phyloP scores from a whole-genome alignment of 2,113 vertebrate species.

The Pteropus alecto region DNA sequence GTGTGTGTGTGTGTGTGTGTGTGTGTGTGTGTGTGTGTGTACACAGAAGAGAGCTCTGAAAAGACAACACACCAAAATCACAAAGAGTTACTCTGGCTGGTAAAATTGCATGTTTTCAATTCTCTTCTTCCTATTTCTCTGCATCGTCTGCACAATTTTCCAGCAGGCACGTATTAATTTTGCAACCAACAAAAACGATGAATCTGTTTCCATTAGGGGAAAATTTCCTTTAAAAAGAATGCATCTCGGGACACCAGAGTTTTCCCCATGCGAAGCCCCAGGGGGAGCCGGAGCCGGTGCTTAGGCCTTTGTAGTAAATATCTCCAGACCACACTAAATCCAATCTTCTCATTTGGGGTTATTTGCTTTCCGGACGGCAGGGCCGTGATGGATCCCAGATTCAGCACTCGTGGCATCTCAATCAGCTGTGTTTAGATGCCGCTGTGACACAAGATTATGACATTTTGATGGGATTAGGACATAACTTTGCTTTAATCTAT shows the following conservation, averaged over 20 bases:
- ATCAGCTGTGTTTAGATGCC: slow-evolving; percentile 70
- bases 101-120: not conserved
- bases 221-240: slow-evolving; percentile 34
- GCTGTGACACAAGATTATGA: slow-evolving; percentile 63
- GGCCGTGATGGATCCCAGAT: slow-evolving; percentile 77
- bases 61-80: not conserved
- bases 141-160: not conserved
- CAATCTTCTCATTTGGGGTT: slow-evolving; percentile 75
- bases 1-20: not conserved
- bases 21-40: fast-evolving
- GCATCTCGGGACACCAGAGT: slow-evolving; percentile 7
- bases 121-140: not conserved
- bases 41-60: not conserved
- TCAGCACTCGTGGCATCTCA: slow-evolving; percentile 19
- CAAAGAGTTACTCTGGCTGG: not conserved
- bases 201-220: slow-evolving; percentile 48
- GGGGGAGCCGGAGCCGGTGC: slow-evolving; percentile 36
- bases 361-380: slow-evolving; percentile 74
- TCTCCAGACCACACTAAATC: slow-evolving; percentile 77
- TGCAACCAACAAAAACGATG: slow-evolving; percentile 29
- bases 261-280: slow-evolving; percentile 24
- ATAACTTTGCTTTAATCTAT: slow-evolving; percentile 75
- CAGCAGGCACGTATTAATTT: slow-evolving; percentile 23
- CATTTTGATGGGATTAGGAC: slow-evolving; percentile 64
- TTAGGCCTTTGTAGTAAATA: slow-evolving; percentile 65